Base-by-base conservation (phyloP, 2,113 vertebrate species). In the Morone chrysops region DNA sequence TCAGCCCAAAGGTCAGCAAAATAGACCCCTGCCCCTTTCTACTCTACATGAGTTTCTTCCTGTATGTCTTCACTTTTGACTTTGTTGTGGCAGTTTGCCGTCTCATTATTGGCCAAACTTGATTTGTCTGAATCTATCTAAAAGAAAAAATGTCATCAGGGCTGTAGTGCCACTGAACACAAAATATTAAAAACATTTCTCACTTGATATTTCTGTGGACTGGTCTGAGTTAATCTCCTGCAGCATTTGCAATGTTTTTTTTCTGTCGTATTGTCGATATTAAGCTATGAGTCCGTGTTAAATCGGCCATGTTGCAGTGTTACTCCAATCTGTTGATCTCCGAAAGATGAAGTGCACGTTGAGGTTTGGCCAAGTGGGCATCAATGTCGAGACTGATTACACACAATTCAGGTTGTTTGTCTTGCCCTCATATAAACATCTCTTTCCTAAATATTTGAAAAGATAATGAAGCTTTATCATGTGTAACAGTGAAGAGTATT, bases 381-480 rank as follows among this genome's bases (percentile, higher is more conserved):
- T 71, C 70, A 78, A 6, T 77, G 41, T 76, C 3, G 1, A 66
- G 66, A 78, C 38, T 20, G 72, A 75, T 81, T 66, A 54, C 61
- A 80, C 31, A 71, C 72, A 81, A 36, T 25, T 78, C 76, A 20
- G 14, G 60, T 66, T 85, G 75, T 86, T 90, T 75, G 77, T 87
- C 25, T 62, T 50, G 6, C n/a, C 65, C 68, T 61, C n/a, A 53
- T 57, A 69, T 77, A 77, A 86, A 83, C 59, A 66, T 78, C 45
- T 25, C 36, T 60, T 53, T 45, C 36, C 45, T 66, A 85, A 90
- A 91, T 68, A 85, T 82, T 78, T 84, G 25, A 65, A 84, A 79
- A 68, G 38, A 68, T 57, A 54, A 83, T 51, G 22, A 70, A 59
- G 66, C 22, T 65, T 81, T 78, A 81, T 85, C 77, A n/a, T 47